phyloP scores from a whole-genome alignment of 2,888 invertebrate genomes.

The Scaptomyza flava region DNA sequence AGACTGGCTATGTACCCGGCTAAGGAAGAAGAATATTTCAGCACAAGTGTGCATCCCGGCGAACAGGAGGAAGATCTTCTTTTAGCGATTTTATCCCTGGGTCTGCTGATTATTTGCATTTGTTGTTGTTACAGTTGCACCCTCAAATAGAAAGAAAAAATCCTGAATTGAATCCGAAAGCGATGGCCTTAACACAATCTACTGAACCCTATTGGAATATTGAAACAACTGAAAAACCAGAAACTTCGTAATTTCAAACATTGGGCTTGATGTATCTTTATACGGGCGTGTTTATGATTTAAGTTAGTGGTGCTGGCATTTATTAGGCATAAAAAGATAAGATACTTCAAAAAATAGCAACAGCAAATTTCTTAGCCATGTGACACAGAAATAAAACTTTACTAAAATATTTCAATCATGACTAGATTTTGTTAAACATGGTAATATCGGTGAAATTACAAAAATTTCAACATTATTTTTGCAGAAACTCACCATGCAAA shows the following conservation, averaged over 20 bases:
- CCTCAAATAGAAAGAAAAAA: slow-evolving; percentile 2
- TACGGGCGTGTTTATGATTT: not conserved
- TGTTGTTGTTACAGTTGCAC: slow-evolving; percentile 42
- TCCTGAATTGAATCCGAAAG: not conserved
- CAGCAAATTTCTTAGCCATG: not conserved
- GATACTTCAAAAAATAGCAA: not conserved
- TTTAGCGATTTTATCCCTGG: slow-evolving; percentile 20
- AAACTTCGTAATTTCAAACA: not conserved
- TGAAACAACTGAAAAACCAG: not conserved
- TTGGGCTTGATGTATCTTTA: not conserved
- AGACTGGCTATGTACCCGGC: not conserved
- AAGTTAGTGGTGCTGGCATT: not conserved
- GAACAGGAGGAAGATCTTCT: slow-evolving; percentile 16
- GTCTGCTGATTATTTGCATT: slow-evolving; percentile 22
- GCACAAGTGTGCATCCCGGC: slow-evolving; percentile 12
- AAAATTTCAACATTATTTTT: not conserved
- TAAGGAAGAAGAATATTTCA: not conserved
- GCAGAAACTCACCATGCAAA: slow-evolving; percentile 44
- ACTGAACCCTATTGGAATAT: not conserved
- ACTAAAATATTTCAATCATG: too few species aligned
- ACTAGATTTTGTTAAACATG: too few species aligned
- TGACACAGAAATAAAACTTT: too few species aligned
- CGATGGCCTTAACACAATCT: not conserved
- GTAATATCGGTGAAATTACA: too few species aligned
- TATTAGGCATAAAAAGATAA: not conserved